Evolutionary conservation across 2,113 vertebrate species (phyloP), one percentile per base, ranked within the genome.

Genomic region (Seriola quinqueradiata): DNA sequence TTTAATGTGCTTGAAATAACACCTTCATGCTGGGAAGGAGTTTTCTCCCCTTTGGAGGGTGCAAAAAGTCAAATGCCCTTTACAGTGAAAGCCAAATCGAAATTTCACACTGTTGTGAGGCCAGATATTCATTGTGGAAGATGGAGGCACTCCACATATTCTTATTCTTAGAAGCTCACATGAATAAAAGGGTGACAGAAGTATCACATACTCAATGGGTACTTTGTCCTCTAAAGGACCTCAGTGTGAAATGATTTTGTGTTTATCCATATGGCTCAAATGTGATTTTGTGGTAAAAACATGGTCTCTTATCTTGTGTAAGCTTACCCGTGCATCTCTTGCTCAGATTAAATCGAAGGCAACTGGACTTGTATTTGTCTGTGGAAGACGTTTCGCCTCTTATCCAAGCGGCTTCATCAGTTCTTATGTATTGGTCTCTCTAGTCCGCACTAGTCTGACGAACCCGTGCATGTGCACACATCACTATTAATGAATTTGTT

Each of bases 51-150:
- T 70, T 76, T 61, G 76, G 64, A 79, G 61, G 57, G 85, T 50
- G 72, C 69, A 86, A 87, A 85, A 86, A 83, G 87, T 90, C 82
- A 88, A 90, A 89, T 50, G 80, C 36, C 66, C 70, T 79, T 38
- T 34, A 19, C 21, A 8, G 81, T 57, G 66, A 32, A 79, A 64
- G 25, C 34, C 36, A 82, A 86, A 85, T 72, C 28, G 68, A 80
- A 78, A 80, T 81, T 76, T 77, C 36, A 70, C 61, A 50, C 57
- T 1, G 8, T 71, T 63, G 19, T 69, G 55, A 81, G 71, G 71
- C 48, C 17, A 50, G 44, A 77, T 77, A 40, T 28, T 38, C 63
- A 16, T 4, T 52, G 13, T 70, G 40, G 19, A 66, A n/a, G 11
- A 61, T 10, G 40, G 2, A 61, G 50, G 3, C 21, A 75, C n/a